Percentiles rank a stretch among this genome's conserved stretches.
These are phyloP conservation scores for Aporrectodea caliginosa DNA, from an alignment of 1,140 invertebrate species.

Conservation along the genomic window DNA sequence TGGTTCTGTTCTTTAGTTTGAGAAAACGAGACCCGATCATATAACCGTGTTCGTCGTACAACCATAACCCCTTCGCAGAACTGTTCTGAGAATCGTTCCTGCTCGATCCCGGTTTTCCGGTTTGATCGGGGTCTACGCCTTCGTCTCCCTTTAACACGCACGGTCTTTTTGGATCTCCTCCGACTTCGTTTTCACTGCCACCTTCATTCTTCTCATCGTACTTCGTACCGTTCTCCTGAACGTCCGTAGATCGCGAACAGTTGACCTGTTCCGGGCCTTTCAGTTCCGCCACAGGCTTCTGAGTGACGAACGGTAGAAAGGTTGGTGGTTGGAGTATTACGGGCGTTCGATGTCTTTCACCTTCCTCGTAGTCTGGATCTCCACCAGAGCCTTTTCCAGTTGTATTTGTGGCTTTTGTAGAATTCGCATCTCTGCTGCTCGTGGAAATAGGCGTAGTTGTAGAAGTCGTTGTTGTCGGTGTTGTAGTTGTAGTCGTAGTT, in stretches of 20 bases:
- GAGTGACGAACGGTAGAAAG: neutral
- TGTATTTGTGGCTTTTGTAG: neutral
- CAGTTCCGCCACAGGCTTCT: neutral
- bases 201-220: too few relatives aligned
- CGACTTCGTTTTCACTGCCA: too few relatives aligned
- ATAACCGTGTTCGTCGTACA: neutral
- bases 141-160: too few relatives aligned
- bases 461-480: neutral
- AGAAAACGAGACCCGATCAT: neutral
- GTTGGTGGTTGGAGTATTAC: neutral
- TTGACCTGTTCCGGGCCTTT: neutral
- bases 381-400: neutral
- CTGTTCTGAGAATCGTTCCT: neutral
- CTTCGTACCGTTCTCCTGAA: too few relatives aligned
- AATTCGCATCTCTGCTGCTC: neutral
- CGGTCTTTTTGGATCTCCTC: neutral
- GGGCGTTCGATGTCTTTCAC: neutral
- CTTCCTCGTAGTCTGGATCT: neutral
- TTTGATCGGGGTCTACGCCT: neutral
- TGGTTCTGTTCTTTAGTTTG: too few relatives aligned
- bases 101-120: neutral
- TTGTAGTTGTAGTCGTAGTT: neutral
- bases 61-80: too few relatives aligned
- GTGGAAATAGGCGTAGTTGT: neutral
- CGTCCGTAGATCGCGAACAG: neutral